Evolutionary conservation across 1,140 invertebrate genomes (phyloP).

Genomic region (Aplysia californica): DNA sequence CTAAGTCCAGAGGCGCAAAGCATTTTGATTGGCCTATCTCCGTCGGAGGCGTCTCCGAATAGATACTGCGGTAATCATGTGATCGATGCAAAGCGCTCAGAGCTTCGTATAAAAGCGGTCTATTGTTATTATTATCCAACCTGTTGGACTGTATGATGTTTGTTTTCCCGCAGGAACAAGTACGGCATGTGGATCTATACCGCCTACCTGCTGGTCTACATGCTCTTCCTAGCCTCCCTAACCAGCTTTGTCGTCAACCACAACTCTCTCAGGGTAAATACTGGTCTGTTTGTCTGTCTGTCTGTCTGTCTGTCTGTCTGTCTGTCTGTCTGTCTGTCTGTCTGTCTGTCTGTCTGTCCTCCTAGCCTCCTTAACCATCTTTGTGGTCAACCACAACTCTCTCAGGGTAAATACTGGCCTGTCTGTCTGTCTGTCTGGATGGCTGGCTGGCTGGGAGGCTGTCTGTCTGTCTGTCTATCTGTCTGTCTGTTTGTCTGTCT

Average conservation of each 20-base stretch:
- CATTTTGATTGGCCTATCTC: too few relatives aligned
- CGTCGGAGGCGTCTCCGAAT: too few relatives aligned
- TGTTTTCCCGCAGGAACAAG: constrained; percentile 61
- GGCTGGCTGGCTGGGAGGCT: neutral
- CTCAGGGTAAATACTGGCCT: constrained; percentile 10
- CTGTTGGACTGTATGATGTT: too few relatives aligned
- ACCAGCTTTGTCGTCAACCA: constrained; percentile 44
- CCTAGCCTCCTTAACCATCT: too few relatives aligned
- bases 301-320: neutral
- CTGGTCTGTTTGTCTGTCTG: neutral
- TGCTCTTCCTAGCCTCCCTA: constrained; percentile 57
- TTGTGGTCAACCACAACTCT: too few relatives aligned
- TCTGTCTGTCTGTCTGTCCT: too few relatives aligned
- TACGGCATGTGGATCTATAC: constrained; percentile 63
- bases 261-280: constrained; percentile 28
- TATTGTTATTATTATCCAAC: too few relatives aligned
- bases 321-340: neutral
- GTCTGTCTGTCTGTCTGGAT: neutral
- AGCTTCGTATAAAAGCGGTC: too few relatives aligned
- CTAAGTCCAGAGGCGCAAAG: too few relatives aligned
- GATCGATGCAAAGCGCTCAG: too few relatives aligned
- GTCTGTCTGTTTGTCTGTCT: constrained; percentile 45
- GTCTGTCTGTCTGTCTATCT: neutral
- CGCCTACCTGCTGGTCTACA: constrained; percentile 58
- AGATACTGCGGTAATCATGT: too few relatives aligned